phyloP scores from a whole-genome alignment of 1,140 invertebrate species.

The Samia ricini region DNA sequence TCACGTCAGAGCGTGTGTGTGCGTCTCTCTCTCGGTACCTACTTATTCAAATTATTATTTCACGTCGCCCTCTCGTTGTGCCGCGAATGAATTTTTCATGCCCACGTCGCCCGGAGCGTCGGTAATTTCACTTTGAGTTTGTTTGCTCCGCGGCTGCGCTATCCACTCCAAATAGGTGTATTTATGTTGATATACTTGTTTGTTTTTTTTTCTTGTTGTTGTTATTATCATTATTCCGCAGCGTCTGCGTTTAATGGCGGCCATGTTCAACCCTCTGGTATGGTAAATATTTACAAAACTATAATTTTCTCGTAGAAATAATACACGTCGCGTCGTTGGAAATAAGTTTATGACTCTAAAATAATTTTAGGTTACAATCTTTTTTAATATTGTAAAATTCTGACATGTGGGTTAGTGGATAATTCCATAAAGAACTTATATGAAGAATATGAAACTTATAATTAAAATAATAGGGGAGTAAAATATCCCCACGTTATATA shows the following conservation, averaged over 20 bases:
- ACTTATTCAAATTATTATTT: slow-evolving; percentile 75
- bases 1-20: slow-evolving; percentile 57
- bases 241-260: too few species aligned
- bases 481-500: background rate
- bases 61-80: slow-evolving; percentile 65
- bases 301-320: too few species aligned
- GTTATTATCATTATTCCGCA: too few species aligned
- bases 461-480: too few species aligned
- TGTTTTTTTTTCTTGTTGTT: too few species aligned
- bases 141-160: slow-evolving; percentile 40
- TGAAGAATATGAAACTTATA: too few species aligned
- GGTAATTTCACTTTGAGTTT: slow-evolving; percentile 72
- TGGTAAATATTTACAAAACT: background rate
- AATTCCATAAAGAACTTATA: too few species aligned
- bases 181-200: slow-evolving; percentile 48
- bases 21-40: slow-evolving; percentile 65
- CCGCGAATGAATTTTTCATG: slow-evolving; percentile 74
- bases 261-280: background rate
- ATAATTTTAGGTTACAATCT: too few species aligned
- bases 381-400: too few species aligned
- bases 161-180: slow-evolving; percentile 46
- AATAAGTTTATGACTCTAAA: too few species aligned
- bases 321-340: too few species aligned
- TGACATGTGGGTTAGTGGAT: too few species aligned
- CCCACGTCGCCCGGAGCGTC: slow-evolving; percentile 53